Percentiles rank a stretch among this genome's conserved stretches.
Conservation (phyloP, 2,113 vertebrate species). For the Ceyx cyanopectus region DNA sequence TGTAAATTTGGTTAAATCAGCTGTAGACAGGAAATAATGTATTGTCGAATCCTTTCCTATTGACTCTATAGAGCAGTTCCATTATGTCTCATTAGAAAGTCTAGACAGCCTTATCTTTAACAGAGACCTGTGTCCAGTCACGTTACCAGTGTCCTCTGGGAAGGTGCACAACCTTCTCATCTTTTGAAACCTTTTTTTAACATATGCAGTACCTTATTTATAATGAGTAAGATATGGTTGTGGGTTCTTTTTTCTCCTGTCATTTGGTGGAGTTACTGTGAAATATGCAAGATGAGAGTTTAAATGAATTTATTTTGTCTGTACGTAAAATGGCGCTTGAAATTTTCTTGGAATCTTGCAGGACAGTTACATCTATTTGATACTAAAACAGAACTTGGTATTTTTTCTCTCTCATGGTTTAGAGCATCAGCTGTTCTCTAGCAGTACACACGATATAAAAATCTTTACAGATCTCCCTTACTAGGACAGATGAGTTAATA, state of each 20-base stretch:
- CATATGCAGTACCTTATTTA: fast-evolving
- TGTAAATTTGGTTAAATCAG: neutral
- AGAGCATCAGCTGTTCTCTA: neutral
- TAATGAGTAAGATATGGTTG: neutral
- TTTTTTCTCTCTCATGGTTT: neutral
- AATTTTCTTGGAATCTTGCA: neutral
- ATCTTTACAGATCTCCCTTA: neutral
- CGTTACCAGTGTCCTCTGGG: neutral
- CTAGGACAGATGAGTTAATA: neutral
- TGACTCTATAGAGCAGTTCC: neutral
- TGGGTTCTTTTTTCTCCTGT: neutral
- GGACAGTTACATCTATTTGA: neutral
- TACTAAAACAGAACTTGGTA: fast-evolving
- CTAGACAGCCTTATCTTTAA: neutral
- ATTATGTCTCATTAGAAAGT: neutral
- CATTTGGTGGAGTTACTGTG: neutral
- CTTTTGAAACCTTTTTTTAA: neutral
- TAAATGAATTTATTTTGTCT: neutral
- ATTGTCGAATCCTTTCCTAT: neutral
- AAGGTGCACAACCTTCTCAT: neutral
- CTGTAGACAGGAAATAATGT: neutral
- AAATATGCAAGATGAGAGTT: neutral
- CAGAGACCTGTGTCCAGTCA: neutral
- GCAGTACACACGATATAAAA: neutral
- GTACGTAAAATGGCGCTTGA: neutral